Evolutionary conservation across 2,888 invertebrate species (phyloP).

Genomic region (Tortricodes alternella): DNA sequence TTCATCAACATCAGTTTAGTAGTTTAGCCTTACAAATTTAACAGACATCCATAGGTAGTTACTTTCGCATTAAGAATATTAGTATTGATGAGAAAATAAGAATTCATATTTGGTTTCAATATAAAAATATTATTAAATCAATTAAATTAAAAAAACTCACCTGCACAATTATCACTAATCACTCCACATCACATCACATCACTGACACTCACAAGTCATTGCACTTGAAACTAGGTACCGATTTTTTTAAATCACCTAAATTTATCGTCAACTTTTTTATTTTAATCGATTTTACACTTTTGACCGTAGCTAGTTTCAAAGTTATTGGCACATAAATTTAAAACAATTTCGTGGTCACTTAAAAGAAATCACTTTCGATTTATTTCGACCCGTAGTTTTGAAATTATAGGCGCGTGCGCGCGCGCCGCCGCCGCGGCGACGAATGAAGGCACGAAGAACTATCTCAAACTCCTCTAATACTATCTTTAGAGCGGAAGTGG

Average conservation of each 20-base stretch:
- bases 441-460: slow-evolving; percentile 78
- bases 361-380: slow-evolving; percentile 7
- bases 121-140: not conserved
- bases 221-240: not conserved
- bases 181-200: slow-evolving; percentile 26
- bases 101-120: not conserved
- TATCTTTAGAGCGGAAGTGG: slow-evolving; percentile 42
- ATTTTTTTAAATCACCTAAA: not conserved
- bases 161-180: slow-evolving; percentile 17
- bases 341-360: no score
- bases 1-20: no score
- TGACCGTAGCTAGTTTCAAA: no score
- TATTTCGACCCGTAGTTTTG: not conserved
- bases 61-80: no score
- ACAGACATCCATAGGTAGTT: no score
- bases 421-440: slow-evolving; percentile 67
- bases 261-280: not conserved
- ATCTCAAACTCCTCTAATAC: slow-evolving; percentile 79
- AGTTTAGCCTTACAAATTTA: no score
- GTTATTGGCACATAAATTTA: no score
- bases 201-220: slow-evolving; percentile 10
- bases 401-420: slow-evolving; percentile 69
- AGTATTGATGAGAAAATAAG: no score
- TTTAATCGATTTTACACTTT: not conserved
- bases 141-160: slow-evolving; percentile 1